phyloP scores from a whole-genome alignment of 2,113 vertebrate species.

The Leiothrix lutea region DNA sequence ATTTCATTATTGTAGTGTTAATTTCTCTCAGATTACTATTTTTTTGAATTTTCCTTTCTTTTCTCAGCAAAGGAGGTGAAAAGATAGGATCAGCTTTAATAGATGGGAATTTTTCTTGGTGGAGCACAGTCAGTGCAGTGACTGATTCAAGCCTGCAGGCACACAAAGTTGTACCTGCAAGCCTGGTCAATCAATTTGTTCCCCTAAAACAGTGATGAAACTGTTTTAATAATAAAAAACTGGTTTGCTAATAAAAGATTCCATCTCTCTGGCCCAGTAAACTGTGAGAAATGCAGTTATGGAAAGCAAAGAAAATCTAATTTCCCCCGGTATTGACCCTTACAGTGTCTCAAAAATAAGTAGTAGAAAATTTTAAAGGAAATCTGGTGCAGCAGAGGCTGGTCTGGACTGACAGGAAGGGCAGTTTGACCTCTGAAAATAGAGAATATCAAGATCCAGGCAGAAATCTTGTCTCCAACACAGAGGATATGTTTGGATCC shows the following conservation, averaged over 20 bases:
- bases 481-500: background rate
- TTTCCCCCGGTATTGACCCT: background rate
- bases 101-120: background rate
- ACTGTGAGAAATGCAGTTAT: background rate
- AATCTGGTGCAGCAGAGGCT: background rate
- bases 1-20: background rate
- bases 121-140: background rate
- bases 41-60: background rate
- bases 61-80: background rate
- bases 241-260: background rate
- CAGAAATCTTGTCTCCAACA: background rate
- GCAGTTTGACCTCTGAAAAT: background rate
- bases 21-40: background rate
- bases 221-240: background rate
- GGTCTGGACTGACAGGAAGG: background rate
- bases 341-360: background rate
- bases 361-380: background rate
- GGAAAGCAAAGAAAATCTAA: background rate
- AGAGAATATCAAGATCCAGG: background rate
- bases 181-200: background rate
- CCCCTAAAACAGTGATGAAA: background rate
- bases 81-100: background rate
- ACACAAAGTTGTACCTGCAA: background rate
- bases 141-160: background rate
- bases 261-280: background rate